These are phyloP conservation scores for Trematomus bernacchii DNA, from an alignment of 2,797 vertebrate species.

Conservation along the genomic window DNA sequence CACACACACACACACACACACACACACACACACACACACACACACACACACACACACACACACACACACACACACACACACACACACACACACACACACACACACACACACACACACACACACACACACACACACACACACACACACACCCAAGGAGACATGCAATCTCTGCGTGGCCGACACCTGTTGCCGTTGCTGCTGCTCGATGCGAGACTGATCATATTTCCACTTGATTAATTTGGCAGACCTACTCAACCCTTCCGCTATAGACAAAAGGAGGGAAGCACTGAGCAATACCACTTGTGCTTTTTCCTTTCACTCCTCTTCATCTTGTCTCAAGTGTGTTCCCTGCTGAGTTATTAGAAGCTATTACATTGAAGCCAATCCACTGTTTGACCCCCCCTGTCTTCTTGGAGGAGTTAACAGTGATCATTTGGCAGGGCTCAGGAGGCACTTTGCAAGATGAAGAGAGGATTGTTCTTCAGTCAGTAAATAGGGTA, in stretches of 20 bases:
- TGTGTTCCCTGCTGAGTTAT: conserved; percentile 25
- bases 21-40: neutral
- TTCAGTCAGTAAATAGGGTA: conserved; percentile 1
- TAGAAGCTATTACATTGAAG: conserved; percentile 30
- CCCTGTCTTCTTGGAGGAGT: neutral
- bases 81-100: neutral
- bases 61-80: neutral
- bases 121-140: no score
- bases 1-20: conserved; percentile 5
- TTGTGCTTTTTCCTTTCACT: conserved; percentile 27
- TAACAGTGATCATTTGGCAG: conserved; percentile 17
- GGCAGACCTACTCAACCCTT: conserved; percentile 20
- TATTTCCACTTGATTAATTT: conserved; percentile 51
- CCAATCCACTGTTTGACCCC: conserved; percentile 3
- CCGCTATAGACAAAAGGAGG: conserved; percentile 15
- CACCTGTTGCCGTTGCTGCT: conserved; percentile 29
- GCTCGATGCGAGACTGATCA: conserved; percentile 23
- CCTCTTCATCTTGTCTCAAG: conserved; percentile 18
- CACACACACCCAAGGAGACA: conserved; percentile 8
- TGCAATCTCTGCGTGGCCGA: conserved; percentile 16
- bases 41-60: neutral
- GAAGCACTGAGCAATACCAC: conserved; percentile 2
- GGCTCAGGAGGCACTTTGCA: neutral
- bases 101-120: conserved; percentile 7
- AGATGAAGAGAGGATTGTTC: conserved; percentile 8